phyloP scores from a whole-genome alignment of 2,113 vertebrate genomes.

The Chionis minor region DNA sequence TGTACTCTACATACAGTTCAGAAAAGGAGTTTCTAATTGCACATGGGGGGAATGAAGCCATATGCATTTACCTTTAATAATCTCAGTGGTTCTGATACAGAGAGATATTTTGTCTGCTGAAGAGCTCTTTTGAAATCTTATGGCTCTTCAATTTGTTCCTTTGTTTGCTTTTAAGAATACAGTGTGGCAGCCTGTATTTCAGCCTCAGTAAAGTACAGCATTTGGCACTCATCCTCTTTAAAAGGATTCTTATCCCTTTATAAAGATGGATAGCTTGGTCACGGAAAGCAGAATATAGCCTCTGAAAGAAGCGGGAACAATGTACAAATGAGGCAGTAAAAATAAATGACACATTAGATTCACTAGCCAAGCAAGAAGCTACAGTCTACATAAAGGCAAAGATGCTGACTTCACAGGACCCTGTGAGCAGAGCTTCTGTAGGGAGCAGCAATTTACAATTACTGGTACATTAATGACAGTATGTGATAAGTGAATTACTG shows the following conservation, averaged over 20 bases:
- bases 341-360: slow-evolving; percentile 68
- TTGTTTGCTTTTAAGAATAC: slow-evolving; percentile 12
- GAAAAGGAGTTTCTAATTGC: neutral
- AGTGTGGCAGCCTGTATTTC: neutral
- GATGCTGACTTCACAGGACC: slow-evolving; percentile 64
- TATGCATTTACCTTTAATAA: slow-evolving; percentile 6
- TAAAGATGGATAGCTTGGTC: slow-evolving; percentile 36
- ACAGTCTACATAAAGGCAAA: slow-evolving; percentile 46
- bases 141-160: neutral
- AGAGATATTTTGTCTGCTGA: neutral
- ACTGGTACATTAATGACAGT: slow-evolving; percentile 41
- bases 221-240: slow-evolving; percentile 32
- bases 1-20: neutral
- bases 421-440: slow-evolving; percentile 6
- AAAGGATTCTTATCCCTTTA: slow-evolving; percentile 39
- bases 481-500: slow-evolving; percentile 15
- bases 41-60: neutral
- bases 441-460: slow-evolving; percentile 26
- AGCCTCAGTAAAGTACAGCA: neutral
- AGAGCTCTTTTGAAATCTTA: neutral
- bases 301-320: slow-evolving; percentile 31
- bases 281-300: slow-evolving; percentile 1
- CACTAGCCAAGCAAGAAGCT: slow-evolving; percentile 65
- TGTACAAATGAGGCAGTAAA: slow-evolving; percentile 68
- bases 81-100: neutral